A percentile compares a stretch with the other conserved stretches of the same genome.
Evolutionary conservation across 1,140 invertebrate species (phyloP).

Genomic region (Drosophila nikananu): DNA sequence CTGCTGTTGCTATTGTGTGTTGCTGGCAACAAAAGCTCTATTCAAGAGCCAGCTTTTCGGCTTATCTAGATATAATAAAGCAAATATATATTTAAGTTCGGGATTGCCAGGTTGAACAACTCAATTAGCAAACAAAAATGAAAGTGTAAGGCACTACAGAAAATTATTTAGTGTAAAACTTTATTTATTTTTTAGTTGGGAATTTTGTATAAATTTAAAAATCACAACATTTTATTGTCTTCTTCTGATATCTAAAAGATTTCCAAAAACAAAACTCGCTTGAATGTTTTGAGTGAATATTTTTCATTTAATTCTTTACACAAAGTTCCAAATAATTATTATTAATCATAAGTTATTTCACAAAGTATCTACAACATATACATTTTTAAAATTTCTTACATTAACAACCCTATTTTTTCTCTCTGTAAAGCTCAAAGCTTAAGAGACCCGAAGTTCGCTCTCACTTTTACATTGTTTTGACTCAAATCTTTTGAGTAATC

Average conservation of each 20-base stretch:
- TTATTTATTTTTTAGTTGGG: not conserved
- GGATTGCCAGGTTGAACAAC: not conserved
- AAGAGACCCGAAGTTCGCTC: not conserved
- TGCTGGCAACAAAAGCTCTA: conserved; percentile 36
- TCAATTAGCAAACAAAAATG: conserved; percentile 11
- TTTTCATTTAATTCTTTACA: not conserved
- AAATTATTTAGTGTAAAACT: not conserved
- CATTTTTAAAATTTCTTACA: not conserved
- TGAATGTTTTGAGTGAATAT: not conserved
- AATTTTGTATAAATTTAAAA: too few species aligned
- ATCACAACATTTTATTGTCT: too few species aligned
- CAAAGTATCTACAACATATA: not conserved
- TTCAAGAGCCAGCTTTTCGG: conserved; percentile 9
- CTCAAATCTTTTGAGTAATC: not conserved
- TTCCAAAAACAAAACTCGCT: not conserved
- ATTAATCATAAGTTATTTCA: not conserved
- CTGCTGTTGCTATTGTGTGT: not conserved
- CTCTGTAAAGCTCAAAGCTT: not conserved
- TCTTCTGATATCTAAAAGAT: too few species aligned
- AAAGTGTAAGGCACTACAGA: not conserved
- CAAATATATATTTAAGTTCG: not conserved
- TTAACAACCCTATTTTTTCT: not conserved
- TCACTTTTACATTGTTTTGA: not conserved
- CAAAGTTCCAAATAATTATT: not conserved
- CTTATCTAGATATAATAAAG: conserved; percentile 1